Evolutionary conservation across 2,888 invertebrate species (phyloP), one percentile per base, ranked within the genome.

Genomic region (Apodemia zela): DNA sequence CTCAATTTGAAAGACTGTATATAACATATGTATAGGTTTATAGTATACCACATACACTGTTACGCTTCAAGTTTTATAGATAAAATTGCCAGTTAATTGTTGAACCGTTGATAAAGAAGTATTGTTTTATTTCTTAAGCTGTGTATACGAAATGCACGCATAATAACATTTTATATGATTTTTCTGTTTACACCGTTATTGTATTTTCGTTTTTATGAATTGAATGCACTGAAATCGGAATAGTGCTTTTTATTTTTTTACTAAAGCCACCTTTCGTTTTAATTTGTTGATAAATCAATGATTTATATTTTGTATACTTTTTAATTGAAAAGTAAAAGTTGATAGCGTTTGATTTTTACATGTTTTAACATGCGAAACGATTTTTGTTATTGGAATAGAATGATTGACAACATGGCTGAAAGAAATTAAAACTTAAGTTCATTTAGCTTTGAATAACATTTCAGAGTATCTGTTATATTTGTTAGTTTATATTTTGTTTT

Each of bases 241-340:
- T 78, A 72, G 69, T 73, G 74, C 71, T 80, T 79, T 82, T 81
- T 81, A 81, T 82, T 65, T 74, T 83, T 85, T 78, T 84, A 82
- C 70, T 76, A 76, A 75, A 77, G 76, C 76, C 77, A 79, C 75
- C 75, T 83, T 85, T 82, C 81, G 76, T 82, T 84, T 81, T 79
- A 79, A 81, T 83, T 75, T 75, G 73, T 72, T 66, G 69, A 72
- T 60, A 79, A 82, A 84, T 86, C 84, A 84, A 76, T 80, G 73
- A 77, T 79, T 68, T 67, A 67, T 64, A 65, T 66, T 68, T 66
- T 68, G 33, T 63, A 66, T 57, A 29, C 59, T 49, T 68, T 68
- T 65, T 60, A 13, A 15, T 21, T 66, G 62, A 58, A 60, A 63
- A 65, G 38, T 38, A 38, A 38, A 38, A 0, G 38, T 49, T 38